Conservation (phyloP, 2,888 invertebrate genomes). For the Limnephilus rhombicus region DNA sequence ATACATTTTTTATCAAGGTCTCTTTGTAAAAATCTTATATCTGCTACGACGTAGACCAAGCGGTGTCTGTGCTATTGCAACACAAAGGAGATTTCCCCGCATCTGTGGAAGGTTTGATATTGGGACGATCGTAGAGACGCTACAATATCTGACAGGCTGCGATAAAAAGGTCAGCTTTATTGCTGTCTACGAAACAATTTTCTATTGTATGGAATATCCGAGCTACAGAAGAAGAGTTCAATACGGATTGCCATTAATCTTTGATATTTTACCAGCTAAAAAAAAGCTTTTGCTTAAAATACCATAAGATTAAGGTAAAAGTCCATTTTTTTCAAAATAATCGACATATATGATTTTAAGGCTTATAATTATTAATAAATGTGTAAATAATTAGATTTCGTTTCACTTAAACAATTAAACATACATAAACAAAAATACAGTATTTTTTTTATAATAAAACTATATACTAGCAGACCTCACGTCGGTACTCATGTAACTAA, state of each 20-base stretch:
- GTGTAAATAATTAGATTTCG: no score
- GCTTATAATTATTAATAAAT: no score
- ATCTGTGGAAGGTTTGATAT: neutral
- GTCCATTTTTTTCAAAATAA: no score
- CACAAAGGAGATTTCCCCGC: neutral
- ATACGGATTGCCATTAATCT: neutral
- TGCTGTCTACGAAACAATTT: neutral
- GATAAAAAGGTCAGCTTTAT: neutral
- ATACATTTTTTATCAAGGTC: neutral
- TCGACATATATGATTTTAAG: no score
- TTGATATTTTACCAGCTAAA: neutral
- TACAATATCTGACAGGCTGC: neutral
- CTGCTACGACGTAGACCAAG: neutral
- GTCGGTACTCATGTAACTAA: no score
- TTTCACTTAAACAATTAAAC: no score
- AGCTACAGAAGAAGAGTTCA: neutral
- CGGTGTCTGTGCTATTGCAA: neutral
- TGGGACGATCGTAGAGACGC: neutral
- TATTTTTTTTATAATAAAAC: no score
- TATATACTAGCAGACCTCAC: no score
- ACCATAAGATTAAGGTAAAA: no score
- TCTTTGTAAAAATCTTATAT: neutral
- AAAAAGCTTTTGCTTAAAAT: no score
- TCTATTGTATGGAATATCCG: neutral
- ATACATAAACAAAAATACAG: no score